These are phyloP conservation scores for Cordylochernes scorpioides DNA, from an alignment of 2,888 invertebrate genomes.

Conservation along the genomic window DNA sequence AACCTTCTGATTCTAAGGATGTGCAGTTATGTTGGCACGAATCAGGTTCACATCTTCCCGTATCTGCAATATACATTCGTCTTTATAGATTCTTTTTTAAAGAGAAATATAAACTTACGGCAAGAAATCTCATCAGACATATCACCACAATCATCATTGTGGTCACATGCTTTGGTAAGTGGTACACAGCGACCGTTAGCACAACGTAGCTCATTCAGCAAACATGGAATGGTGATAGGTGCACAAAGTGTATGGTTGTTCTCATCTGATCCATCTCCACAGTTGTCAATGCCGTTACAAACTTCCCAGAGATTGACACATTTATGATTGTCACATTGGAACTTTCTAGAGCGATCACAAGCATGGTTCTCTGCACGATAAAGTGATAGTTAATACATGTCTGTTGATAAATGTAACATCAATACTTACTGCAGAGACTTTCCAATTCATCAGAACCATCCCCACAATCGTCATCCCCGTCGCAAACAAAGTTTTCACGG, in stretches of 20 bases:
- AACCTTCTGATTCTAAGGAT: constrained; percentile 45
- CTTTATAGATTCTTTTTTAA: not conserved
- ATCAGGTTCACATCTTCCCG: constrained; percentile 16
- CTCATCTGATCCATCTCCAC: constrained; percentile 81
- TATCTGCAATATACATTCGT: constrained; percentile 20
- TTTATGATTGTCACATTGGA: constrained; percentile 61
- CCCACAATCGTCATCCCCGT: constrained; percentile 68
- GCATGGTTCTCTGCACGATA: constrained; percentile 11
- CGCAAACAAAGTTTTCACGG: constrained; percentile 60
- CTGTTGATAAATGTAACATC: constrained; percentile 4
- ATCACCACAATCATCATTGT: constrained; percentile 69
- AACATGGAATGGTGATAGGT: constrained; percentile 33
- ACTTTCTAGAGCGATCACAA: constrained; percentile 51
- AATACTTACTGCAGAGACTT: constrained; percentile 35
- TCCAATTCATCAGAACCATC: constrained; percentile 66
- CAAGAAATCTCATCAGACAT: constrained; percentile 70
- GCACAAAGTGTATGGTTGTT: constrained; percentile 73
- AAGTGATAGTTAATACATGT: not conserved
- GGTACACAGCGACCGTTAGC: constrained; percentile 54
- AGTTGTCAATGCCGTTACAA: constrained; percentile 75
- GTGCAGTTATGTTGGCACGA: constrained; percentile 66
- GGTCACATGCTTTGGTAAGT: constrained; percentile 51
- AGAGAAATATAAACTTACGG: constrained; percentile 29
- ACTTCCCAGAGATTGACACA: constrained; percentile 23
- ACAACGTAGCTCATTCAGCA: constrained; percentile 51